These are phyloP conservation scores for Ageneiosus marmoratus DNA, from an alignment of 2,113 vertebrate species.

Conservation along the genomic window DNA sequence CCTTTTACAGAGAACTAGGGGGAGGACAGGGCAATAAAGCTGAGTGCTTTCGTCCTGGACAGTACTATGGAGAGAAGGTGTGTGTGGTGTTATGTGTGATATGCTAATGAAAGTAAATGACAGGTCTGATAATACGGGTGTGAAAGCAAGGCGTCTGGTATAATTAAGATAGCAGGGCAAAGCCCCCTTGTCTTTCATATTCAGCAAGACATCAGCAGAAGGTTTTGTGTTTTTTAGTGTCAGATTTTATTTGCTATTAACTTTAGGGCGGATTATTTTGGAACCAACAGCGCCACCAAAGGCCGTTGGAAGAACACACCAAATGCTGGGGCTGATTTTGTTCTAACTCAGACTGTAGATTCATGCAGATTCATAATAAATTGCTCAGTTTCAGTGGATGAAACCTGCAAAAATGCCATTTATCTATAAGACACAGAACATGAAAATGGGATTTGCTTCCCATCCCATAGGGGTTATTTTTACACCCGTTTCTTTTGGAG, in stretches of 20 bases:
- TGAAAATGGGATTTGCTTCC: background rate
- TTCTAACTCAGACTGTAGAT: background rate
- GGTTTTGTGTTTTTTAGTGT: background rate
- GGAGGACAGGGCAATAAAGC: slow-evolving; percentile 68
- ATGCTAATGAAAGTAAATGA: slow-evolving; percentile 4
- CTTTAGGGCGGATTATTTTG: background rate
- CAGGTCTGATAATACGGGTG: background rate
- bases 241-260: background rate
- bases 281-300: background rate
- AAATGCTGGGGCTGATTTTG: background rate
- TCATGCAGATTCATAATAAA: background rate
- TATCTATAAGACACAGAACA: background rate
- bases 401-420: background rate
- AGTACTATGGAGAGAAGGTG: slow-evolving; percentile 44
- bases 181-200: background rate
- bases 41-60: slow-evolving; percentile 74
- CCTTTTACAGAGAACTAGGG: slow-evolving; percentile 64
- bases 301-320: background rate
- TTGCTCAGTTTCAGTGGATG: background rate
- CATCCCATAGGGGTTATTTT: background rate
- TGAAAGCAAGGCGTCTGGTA: background rate
- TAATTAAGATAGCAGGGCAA: background rate
- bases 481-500: background rate
- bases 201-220: background rate
- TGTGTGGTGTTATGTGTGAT: slow-evolving; percentile 34